These are phyloP conservation scores for Cephus nigrinus DNA, from an alignment of 2,888 invertebrate species.

Conservation along the genomic window DNA sequence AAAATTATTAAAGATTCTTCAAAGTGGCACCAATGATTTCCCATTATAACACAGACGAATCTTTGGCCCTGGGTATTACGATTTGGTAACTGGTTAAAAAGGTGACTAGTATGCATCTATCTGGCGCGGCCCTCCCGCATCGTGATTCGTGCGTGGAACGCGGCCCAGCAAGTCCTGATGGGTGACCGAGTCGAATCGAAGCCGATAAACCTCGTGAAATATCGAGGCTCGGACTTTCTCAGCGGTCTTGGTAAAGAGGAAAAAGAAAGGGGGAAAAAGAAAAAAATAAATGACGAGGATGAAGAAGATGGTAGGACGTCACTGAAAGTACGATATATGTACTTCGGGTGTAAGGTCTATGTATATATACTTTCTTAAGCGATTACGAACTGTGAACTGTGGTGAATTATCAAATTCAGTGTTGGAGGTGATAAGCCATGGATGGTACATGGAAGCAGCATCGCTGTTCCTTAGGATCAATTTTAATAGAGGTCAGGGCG, in stretches of 20 bases:
- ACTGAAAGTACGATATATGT: no score
- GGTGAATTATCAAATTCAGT: slow-evolving; percentile 19
- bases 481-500: no score
- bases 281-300: not conserved
- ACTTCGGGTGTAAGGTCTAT: no score
- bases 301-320: no score
- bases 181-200: slow-evolving; percentile 25
- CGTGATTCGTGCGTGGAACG: not conserved
- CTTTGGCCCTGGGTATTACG: not conserved
- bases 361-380: no score
- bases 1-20: no score
- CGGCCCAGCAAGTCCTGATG: slow-evolving; percentile 10
- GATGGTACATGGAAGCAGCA: no score
- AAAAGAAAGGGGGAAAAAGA: not conserved
- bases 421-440: not conserved
- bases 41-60: no score
- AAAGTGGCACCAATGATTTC: no score
- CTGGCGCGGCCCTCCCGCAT: slow-evolving; percentile 4
- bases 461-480: no score
- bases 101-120: not conserved
- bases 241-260: slow-evolving; percentile 26
- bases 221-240: slow-evolving; percentile 25
- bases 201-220: slow-evolving; percentile 29
- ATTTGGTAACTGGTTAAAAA: not conserved
- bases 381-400: slow-evolving; percentile 12